Percentiles rank a stretch among this genome's conserved stretches.
phyloP scores from a whole-genome alignment of 2,113 vertebrate species.

The Mormyrus lacerda region DNA sequence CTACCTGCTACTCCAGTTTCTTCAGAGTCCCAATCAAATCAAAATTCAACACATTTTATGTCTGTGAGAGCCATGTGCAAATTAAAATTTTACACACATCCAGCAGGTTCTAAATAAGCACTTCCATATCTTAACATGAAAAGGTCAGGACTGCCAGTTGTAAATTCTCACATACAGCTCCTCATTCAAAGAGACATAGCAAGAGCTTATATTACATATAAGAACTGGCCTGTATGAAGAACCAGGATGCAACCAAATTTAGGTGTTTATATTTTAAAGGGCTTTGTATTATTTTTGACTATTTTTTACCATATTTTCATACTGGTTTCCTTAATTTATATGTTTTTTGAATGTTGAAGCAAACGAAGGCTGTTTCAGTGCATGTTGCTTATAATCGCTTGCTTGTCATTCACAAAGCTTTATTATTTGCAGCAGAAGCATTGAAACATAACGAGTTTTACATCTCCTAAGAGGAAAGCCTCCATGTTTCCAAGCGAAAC shows the following conservation, averaged over 20 bases:
- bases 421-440: background rate
- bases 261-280: background rate
- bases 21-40: background rate
- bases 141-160: background rate
- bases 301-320: background rate
- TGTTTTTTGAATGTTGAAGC: background rate
- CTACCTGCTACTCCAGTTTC: background rate
- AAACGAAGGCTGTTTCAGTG: background rate
- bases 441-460: background rate
- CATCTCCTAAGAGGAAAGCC: background rate
- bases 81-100: background rate
- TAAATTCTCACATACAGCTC: background rate
- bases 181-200: background rate
- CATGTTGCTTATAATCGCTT: background rate
- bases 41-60: conserved; percentile 1
- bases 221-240: background rate
- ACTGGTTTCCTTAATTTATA: background rate
- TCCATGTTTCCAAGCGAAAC: background rate
- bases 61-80: background rate
- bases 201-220: background rate
- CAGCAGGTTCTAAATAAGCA: background rate
- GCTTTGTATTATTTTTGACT: background rate
- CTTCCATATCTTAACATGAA: background rate
- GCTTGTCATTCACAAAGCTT: background rate
- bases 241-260: background rate